These are phyloP conservation scores for Lycodopsis pacificus DNA, from an alignment of 2,797 vertebrate species.

Conservation along the genomic window DNA sequence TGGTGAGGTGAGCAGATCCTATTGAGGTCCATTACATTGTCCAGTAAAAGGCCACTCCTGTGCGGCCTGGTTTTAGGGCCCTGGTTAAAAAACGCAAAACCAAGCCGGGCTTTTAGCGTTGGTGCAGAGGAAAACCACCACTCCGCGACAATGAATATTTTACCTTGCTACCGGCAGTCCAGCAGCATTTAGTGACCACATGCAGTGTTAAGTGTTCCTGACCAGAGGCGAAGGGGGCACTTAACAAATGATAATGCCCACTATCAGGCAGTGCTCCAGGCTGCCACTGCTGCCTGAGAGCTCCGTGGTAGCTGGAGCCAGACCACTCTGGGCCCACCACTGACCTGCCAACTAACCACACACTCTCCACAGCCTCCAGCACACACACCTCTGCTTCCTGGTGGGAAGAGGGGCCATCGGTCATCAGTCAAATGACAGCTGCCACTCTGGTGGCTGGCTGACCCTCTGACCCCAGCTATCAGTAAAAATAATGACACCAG, in stretches of 20 bases:
- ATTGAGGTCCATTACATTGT: conserved; percentile 75
- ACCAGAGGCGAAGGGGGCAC: conserved; percentile 86
- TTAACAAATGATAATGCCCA: conserved; percentile 90
- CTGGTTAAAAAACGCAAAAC: conserved; percentile 87
- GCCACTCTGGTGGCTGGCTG: conserved; percentile 61
- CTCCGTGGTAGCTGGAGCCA: conserved; percentile 76
- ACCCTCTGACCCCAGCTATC: conserved; percentile 64
- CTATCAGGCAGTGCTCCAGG: conserved; percentile 78
- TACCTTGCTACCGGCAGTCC: conserved; percentile 86
- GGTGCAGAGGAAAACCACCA: conserved; percentile 87
- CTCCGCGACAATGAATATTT: conserved; percentile 87
- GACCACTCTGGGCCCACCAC: conserved; percentile 81
- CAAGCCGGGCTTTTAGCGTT: conserved; percentile 84
- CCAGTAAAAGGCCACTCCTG: conserved; percentile 74
- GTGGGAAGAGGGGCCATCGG: conserved; percentile 43
- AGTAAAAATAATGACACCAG: conserved; percentile 40
- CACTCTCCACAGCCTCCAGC: conserved; percentile 74
- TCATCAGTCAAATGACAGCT: conserved; percentile 69
- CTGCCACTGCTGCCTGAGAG: conserved; percentile 80
- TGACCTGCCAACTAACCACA: conserved; percentile 84
- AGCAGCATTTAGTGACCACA: conserved; percentile 87
- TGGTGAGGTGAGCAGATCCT: conserved; percentile 55
- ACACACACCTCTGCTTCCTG: conserved; percentile 70
- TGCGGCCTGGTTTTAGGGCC: conserved; percentile 79
- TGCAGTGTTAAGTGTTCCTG: conserved; percentile 88